These are phyloP conservation scores for Aplysia californica DNA, from an alignment of 1,140 invertebrate species.

Conservation along the genomic window DNA sequence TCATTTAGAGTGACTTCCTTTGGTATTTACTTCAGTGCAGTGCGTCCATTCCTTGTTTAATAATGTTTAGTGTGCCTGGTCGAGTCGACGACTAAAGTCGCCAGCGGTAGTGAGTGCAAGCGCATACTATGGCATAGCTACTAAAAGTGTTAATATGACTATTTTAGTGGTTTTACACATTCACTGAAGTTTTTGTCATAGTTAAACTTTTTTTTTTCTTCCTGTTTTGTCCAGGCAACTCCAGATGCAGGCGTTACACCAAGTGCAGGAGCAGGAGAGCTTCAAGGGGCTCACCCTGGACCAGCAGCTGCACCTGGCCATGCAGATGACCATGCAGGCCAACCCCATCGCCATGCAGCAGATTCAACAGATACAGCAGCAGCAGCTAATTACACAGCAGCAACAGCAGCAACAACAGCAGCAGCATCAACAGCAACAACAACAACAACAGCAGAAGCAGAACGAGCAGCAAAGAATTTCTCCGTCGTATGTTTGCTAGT, in stretches of 20 bases:
- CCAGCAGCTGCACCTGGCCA: slow-evolving; percentile 13
- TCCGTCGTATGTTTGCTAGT: background rate
- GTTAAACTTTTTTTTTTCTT: too few species aligned
- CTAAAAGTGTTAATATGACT: too few species aligned
- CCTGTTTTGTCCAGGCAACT: slow-evolving; percentile 14
- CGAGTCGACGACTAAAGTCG: too few species aligned
- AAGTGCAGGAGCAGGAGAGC: slow-evolving; percentile 18
- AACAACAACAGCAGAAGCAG: too few species aligned
- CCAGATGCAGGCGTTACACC: slow-evolving; percentile 11
- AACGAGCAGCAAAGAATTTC: background rate
- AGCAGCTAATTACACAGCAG: slow-evolving; percentile 21
- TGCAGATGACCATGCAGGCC: slow-evolving; percentile 25
- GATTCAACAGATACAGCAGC: slow-evolving; percentile 16
- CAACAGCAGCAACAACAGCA: slow-evolving; percentile 15
- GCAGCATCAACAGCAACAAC: background rate
- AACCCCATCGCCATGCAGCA: slow-evolving; percentile 21
- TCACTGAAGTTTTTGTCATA: too few species aligned
- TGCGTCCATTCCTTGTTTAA: too few species aligned
- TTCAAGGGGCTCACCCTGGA: slow-evolving; percentile 19
- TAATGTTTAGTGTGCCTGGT: too few species aligned
- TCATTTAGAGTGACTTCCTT: too few species aligned
- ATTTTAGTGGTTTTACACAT: too few species aligned
- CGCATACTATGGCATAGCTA: too few species aligned
- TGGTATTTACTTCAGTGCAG: too few species aligned
- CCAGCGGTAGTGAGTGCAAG: too few species aligned